Evolutionary conservation across 2,113 vertebrate species (phyloP).

Genomic region (Bothrops jararaca): DNA sequence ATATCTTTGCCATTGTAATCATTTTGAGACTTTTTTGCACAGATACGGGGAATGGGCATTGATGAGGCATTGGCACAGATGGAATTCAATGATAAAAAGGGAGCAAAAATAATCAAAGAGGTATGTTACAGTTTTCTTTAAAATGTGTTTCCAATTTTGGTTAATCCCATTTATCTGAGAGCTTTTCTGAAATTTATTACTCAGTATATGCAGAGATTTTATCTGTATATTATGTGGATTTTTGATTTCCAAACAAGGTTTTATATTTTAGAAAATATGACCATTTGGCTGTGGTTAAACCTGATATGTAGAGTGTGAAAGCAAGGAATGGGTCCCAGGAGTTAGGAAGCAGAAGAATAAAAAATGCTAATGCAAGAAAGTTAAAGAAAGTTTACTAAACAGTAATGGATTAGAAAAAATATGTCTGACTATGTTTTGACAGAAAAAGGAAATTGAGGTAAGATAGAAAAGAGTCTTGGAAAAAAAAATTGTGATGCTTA

Average conservation of each 20-base stretch:
- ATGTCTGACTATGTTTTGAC: not conserved
- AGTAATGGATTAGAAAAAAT: not conserved
- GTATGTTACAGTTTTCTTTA: slow-evolving; percentile 62
- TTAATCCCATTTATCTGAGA: not conserved
- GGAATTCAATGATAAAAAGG: slow-evolving; percentile 95
- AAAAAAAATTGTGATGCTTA: not conserved
- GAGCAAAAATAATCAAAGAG: slow-evolving; percentile 90
- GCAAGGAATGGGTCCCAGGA: not conserved
- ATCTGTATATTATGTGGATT: not conserved
- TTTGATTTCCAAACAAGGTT: not conserved
- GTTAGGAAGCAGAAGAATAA: not conserved
- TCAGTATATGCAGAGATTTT: not conserved
- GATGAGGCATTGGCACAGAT: slow-evolving; percentile 90
- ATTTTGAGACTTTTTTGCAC: not conserved
- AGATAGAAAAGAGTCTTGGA: not conserved
- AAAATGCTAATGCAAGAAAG: not conserved
- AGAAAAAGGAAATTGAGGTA: not conserved
- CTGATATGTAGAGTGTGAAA: too few relatives aligned
- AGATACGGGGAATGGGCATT: slow-evolving; percentile 92
- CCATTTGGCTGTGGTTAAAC: not conserved
- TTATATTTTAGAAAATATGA: not conserved
- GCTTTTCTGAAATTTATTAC: not conserved
- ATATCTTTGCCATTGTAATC: not conserved
- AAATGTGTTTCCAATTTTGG: not conserved
- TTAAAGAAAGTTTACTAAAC: not conserved